phyloP scores from a whole-genome alignment of 2,113 vertebrate genomes.

The Malurus alboscapulatus region DNA sequence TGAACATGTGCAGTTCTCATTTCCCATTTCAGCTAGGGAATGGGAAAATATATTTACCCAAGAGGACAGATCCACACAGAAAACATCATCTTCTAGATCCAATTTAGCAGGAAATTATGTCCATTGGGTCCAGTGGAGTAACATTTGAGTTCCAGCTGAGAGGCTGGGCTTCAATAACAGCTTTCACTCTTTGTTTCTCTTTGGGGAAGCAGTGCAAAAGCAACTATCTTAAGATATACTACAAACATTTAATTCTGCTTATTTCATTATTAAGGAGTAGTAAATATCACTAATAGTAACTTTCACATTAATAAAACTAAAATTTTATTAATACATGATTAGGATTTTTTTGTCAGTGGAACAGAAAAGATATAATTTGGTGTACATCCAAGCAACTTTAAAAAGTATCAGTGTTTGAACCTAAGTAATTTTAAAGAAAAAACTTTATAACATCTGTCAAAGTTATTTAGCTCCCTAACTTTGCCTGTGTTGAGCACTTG shows the following conservation, averaged over 20 bases:
- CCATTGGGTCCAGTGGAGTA: neutral
- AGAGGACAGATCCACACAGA: neutral
- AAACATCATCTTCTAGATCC: neutral
- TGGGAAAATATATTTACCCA: neutral
- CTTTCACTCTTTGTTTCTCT: neutral
- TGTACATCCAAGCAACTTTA: neutral
- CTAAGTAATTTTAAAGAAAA: neutral
- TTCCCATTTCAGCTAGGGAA: neutral
- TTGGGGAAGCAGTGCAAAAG: neutral
- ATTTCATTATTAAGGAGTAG: neutral
- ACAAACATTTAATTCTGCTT: neutral
- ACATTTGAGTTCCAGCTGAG: neutral
- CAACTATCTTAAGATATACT: neutral
- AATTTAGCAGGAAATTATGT: neutral
- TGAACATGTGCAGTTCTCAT: neutral
- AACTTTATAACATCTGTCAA: neutral
- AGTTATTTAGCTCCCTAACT: slow-evolving; percentile 1
- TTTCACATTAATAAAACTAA: neutral
- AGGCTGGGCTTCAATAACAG: neutral
- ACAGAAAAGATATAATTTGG: neutral
- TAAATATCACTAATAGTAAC: neutral
- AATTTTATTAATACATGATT: neutral
- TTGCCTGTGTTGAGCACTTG: neutral
- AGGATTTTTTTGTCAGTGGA: neutral
- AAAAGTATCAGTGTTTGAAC: neutral